Conservation (phyloP, 2,888 invertebrate species). For the Dusona sp. region DNA sequence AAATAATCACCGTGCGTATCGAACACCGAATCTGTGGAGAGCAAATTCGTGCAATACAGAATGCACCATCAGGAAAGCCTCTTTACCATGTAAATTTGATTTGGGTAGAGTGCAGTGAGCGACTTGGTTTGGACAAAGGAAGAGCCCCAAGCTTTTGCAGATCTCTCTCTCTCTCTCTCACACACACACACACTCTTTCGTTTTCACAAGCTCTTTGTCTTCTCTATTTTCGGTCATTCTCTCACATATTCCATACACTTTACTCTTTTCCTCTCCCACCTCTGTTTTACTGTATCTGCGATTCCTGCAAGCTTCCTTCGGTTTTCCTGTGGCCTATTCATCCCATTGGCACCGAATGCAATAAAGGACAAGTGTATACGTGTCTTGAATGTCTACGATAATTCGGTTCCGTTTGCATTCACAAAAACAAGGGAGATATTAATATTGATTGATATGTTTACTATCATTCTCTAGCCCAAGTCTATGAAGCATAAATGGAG, state of each 20-base stretch:
- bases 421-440: background rate
- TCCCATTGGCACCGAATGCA: slow-evolving; percentile 8
- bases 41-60: slow-evolving; percentile 27
- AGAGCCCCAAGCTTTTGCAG: slow-evolving; percentile 42
- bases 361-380: slow-evolving; percentile 33
- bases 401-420: slow-evolving; percentile 40
- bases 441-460: background rate
- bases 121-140: slow-evolving; percentile 61
- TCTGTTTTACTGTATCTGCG: slow-evolving; percentile 17
- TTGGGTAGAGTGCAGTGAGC: slow-evolving; percentile 57
- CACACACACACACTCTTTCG: background rate
- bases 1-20: slow-evolving; percentile 58
- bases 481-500: no score
- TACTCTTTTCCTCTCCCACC: background rate
- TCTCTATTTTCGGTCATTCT: background rate
- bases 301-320: slow-evolving; percentile 19
- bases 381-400: slow-evolving; percentile 32
- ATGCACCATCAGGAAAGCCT: slow-evolving; percentile 21
- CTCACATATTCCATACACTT: slow-evolving; percentile 19
- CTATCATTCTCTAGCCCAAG: background rate
- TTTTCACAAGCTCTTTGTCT: slow-evolving; percentile 10
- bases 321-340: background rate
- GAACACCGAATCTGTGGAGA: slow-evolving; percentile 57
- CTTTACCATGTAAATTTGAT: slow-evolving; percentile 67
- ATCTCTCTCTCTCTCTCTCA: slow-evolving; percentile 12